phyloP scores from a whole-genome alignment of 2,797 vertebrate genomes.

The Syngnathus acus region DNA sequence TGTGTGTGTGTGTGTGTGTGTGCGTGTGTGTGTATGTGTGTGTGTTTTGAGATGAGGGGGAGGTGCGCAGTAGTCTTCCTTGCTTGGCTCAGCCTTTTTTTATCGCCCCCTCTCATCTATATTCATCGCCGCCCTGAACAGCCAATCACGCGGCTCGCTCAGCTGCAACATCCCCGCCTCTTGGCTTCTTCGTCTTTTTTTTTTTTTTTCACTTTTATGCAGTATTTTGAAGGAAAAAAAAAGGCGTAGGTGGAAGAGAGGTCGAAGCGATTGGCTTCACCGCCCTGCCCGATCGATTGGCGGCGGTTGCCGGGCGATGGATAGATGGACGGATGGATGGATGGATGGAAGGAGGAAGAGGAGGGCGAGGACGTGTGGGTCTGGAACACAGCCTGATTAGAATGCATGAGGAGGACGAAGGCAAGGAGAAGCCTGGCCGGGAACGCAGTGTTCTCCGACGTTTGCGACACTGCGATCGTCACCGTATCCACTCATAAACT shows the following conservation, averaged over 20 bases:
- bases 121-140: slow-evolving; percentile 59
- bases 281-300: not conserved
- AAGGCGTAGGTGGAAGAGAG: slow-evolving; percentile 29
- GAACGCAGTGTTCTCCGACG: not conserved
- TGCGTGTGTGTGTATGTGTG: slow-evolving; percentile 45
- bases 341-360: slow-evolving; percentile 22
- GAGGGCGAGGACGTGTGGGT: slow-evolving; percentile 28
- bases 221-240: slow-evolving; percentile 58
- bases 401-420: slow-evolving; percentile 36
- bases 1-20: slow-evolving; percentile 23
- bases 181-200: slow-evolving; percentile 44
- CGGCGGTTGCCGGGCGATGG: slow-evolving; percentile 5
- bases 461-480: not conserved
- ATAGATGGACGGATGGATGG: slow-evolving; percentile 24
- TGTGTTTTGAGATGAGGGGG: slow-evolving; percentile 42
- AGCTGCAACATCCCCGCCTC: slow-evolving; percentile 45
- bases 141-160: slow-evolving; percentile 56
- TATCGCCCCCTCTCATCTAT: slow-evolving; percentile 67
- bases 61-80: slow-evolving; percentile 16
- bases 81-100: slow-evolving; percentile 49
- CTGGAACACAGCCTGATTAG: slow-evolving; percentile 50
- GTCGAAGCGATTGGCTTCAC: slow-evolving; percentile 13
- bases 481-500: not conserved
- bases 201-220: slow-evolving; percentile 65
- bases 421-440: slow-evolving; percentile 14